Evolutionary conservation across 2,113 vertebrate genomes (phyloP), one percentile per base, ranked within the genome.

Genomic region (Odobenus rosmarus): DNA sequence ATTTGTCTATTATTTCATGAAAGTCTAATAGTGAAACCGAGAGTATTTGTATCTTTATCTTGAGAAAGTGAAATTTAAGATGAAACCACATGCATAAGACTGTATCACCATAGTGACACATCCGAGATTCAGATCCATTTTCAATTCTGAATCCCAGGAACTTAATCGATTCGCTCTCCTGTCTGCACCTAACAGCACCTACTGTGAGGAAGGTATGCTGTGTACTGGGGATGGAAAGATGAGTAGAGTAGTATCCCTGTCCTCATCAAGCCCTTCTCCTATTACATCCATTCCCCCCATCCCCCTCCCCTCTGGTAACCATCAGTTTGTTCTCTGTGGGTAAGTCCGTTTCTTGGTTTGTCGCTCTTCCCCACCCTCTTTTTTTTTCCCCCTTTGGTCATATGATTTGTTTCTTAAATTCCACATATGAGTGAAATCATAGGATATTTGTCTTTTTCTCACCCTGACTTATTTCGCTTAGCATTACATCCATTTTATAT

Each of bases 41-140:
- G 10, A 93, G 62, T 82, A 59, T 79, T 79, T 87, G 39, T 53
- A 31, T 84, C 84, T 28, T 10, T 90, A 39, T 81, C 71, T 76
- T 92, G 42, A 94, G 64, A 72, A 74, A 81, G n/a, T 64, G 36
- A 59, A 72, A 89, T 67, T 84, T 72, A 95, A 82, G 69, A 80
- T 62, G 51, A 92, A 71, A 23, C 13, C n/a, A 88, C 26, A 49
- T 57, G 42, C n/a, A 53, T 53, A 72, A 53, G 19, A 9, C n/a
- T 55, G 3, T 6, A 19, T 28, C 39, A 2, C 53, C 16, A 13
- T 23, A 76, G n/a, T 36, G 31, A 46, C 31, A 80, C 62, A 36
- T 77, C 31, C 42, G 71, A 21, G 31, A 82, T 69, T 80, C 59
- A 69, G 64, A 76, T 26, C n/a, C 59, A 87, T 53, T 28, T 62